Evolutionary conservation across 2,888 invertebrate species (phyloP).

Genomic region (Nasonia oneida): DNA sequence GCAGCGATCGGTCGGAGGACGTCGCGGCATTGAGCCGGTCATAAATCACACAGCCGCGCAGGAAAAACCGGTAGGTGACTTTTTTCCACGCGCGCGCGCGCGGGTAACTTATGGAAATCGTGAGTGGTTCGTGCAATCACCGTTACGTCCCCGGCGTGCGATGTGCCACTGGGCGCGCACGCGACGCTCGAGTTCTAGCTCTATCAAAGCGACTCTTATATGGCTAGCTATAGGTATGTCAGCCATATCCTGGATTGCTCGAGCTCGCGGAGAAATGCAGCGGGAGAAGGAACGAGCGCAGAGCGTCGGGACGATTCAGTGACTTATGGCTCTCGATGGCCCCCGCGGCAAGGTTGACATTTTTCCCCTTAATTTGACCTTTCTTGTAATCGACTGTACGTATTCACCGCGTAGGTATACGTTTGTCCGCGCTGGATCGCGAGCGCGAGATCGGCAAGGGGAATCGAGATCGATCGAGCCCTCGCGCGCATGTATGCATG

Average conservation of each 20-base stretch:
- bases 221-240: too few relatives aligned
- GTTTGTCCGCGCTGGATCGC: too few relatives aligned
- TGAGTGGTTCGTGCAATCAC: conserved; percentile 72
- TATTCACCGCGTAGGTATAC: too few relatives aligned
- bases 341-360: conserved; percentile 62
- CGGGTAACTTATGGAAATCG: conserved; percentile 74
- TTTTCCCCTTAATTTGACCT: conserved; percentile 23
- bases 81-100: conserved; percentile 21
- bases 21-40: conserved; percentile 50
- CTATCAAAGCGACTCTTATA: not conserved
- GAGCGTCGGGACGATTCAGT: conserved; percentile 25
- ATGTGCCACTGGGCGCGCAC: not conserved
- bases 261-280: not conserved
- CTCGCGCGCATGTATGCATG: not conserved
- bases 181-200: not conserved
- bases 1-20: conserved; percentile 31
- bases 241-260: too few relatives aligned
- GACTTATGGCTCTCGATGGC: conserved; percentile 65
- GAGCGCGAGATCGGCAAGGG: conserved; percentile 12
- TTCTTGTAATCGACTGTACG: not conserved
- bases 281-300: not conserved
- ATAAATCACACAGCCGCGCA: conserved; percentile 62
- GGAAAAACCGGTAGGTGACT: conserved; percentile 62
- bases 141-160: conserved; percentile 67
- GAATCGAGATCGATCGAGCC: conserved; percentile 28